Conservation (phyloP, 1,140 invertebrate genomes). For the Nephila pilipes region DNA sequence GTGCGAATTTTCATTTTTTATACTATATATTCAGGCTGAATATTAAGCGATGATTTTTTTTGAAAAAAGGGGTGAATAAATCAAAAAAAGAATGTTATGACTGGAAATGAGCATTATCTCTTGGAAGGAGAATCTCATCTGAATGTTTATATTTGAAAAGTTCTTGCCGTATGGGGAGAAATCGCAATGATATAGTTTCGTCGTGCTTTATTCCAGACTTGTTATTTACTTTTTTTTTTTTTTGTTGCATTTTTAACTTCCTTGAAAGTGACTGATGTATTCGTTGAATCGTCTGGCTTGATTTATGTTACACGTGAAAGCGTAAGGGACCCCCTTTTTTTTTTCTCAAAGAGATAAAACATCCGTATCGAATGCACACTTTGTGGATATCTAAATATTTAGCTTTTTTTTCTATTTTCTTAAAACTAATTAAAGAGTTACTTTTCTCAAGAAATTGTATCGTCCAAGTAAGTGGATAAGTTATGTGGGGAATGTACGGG, state of each 20-base stretch:
- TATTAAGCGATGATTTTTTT: neutral
- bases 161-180: neutral
- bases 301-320: neutral
- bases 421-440: neutral
- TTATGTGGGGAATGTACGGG: no score
- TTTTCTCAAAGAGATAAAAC: neutral
- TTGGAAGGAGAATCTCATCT: no score
- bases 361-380: no score
- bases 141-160: conserved; percentile 8
- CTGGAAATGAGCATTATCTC: no score
- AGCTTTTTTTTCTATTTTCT: neutral
- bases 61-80: neutral
- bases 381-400: no score
- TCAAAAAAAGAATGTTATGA: neutral
- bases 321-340: neutral
- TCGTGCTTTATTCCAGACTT: neutral
- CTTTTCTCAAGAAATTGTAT: neutral
- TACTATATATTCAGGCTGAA: no score
- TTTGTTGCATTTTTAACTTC: neutral
- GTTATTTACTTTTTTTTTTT: conserved; percentile 1
- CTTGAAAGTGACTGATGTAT: neutral
- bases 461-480: no score
- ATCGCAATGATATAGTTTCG: neutral
- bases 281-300: neutral
- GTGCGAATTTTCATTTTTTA: no score